These are phyloP conservation scores for Terebella lapidaria DNA, from an alignment of 2,888 invertebrate species.

Conservation along the genomic window DNA sequence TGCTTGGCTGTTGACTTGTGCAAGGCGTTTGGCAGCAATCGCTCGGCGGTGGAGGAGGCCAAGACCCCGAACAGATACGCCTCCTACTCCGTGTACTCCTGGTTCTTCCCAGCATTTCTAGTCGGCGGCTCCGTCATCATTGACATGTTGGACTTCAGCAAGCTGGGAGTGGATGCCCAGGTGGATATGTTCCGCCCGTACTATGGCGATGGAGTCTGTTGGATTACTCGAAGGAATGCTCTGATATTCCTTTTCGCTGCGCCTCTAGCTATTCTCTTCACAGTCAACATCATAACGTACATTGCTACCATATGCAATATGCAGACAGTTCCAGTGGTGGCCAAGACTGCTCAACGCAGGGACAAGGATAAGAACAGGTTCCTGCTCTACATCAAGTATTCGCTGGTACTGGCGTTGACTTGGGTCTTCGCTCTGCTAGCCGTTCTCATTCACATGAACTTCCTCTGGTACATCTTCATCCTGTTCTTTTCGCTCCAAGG, in stretches of 20 bases:
- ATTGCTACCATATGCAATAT: conserved; percentile 60
- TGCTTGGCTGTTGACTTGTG: conserved; percentile 61
- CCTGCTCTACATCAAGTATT: conserved; percentile 24
- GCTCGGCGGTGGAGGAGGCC: neutral
- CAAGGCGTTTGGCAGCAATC: conserved; percentile 31
- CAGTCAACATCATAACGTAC: conserved; percentile 56
- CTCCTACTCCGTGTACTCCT: conserved; percentile 49
- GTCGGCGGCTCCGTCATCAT: conserved; percentile 45
- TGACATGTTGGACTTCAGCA: conserved; percentile 46
- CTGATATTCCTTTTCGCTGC: conserved; percentile 59
- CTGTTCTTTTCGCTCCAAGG: conserved; percentile 58
- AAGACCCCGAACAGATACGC: conserved; percentile 18
- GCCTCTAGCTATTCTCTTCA: conserved; percentile 56
- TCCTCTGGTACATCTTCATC: conserved; percentile 55
- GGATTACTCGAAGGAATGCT: conserved; percentile 59
- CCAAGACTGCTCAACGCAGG: neutral
- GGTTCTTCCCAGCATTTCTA: conserved; percentile 49
- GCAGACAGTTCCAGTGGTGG: neutral
- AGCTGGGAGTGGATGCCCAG: conserved; percentile 31
- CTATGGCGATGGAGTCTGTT: conserved; percentile 56
- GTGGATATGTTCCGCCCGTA: conserved; percentile 46
- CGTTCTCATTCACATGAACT: conserved; percentile 36
- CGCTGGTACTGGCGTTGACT: conserved; percentile 54
- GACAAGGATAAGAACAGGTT: conserved; percentile 13
- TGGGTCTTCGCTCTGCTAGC: conserved; percentile 55